Conservation (phyloP, 2,888 invertebrate species). For the Agrypnus murinus region DNA sequence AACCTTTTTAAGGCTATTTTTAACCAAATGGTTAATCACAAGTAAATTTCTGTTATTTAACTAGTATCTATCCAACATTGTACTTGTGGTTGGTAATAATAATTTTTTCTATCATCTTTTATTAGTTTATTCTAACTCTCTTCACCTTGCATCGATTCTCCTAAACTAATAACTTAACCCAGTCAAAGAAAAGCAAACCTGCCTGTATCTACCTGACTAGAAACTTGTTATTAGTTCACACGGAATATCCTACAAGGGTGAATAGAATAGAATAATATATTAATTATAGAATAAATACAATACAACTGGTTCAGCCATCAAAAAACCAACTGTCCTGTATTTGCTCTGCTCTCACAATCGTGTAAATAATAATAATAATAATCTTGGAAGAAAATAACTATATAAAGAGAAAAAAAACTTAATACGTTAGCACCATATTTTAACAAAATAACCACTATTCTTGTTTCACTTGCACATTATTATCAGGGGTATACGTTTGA, state of each 20-base stretch:
- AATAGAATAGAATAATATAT: neutral
- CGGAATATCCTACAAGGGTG: neutral
- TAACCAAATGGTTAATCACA: slow-evolving; percentile 67
- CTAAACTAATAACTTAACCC: neutral
- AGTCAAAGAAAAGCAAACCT: neutral
- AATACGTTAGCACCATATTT: slow-evolving; percentile 64
- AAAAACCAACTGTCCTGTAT: neutral
- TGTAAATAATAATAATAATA: neutral
- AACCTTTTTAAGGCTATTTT: slow-evolving; percentile 65
- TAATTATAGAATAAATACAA: neutral
- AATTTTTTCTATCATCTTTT: neutral
- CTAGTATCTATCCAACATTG: slow-evolving; percentile 41
- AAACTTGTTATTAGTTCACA: neutral
- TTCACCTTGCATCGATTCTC: neutral
- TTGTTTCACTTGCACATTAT: slow-evolving; percentile 23
- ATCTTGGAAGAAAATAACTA: slow-evolving; percentile 13
- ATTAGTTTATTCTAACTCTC: neutral
- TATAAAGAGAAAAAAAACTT: too few species aligned
- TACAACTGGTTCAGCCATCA: slow-evolving; percentile 7
- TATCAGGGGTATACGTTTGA: slow-evolving; percentile 23
- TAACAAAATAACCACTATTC: slow-evolving; percentile 56
- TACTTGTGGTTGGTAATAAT: slow-evolving; percentile 44
- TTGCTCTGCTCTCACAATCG: neutral
- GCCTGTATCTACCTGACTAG: neutral
- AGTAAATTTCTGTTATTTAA: slow-evolving; percentile 47